These are phyloP conservation scores for Melanotaenia duboulayi DNA, from an alignment of 2,113 vertebrate genomes.

Conservation along the genomic window DNA sequence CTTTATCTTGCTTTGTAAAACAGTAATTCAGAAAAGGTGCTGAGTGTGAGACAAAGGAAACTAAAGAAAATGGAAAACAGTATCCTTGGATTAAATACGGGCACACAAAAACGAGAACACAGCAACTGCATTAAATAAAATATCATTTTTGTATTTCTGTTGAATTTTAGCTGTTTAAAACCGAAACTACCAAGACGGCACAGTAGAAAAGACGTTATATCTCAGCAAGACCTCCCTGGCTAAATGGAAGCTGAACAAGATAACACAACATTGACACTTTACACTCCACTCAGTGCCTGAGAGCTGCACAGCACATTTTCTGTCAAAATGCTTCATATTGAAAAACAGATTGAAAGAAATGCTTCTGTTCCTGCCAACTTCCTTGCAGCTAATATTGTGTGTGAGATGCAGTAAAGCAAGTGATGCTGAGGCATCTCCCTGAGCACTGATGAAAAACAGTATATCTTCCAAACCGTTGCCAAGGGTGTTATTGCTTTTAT, in stretches of 20 bases:
- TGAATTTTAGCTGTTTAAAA: not conserved
- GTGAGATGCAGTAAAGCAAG: conserved; percentile 20
- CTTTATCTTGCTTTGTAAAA: too few relatives aligned
- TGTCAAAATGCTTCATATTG: not conserved
- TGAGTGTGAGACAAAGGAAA: not conserved
- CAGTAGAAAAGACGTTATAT: not conserved
- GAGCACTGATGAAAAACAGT: conserved; percentile 35
- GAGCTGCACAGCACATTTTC: not conserved
- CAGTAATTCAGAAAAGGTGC: not conserved
- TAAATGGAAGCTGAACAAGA: not conserved
- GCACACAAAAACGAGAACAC: not conserved
- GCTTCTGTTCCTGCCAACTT: conserved; percentile 10
- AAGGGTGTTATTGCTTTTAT: conserved; percentile 38
- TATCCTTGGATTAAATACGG: too few relatives aligned
- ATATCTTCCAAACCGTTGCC: conserved; percentile 50
- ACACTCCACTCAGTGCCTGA: not conserved
- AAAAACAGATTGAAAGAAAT: not conserved
- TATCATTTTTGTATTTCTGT: too few relatives aligned
- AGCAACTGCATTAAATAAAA: too few relatives aligned
- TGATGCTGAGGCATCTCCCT: conserved; percentile 30
- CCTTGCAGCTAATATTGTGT: conserved; percentile 6
- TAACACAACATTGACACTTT: not conserved
- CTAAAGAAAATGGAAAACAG: not conserved
- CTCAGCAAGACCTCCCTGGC: not conserved
- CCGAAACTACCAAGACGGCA: not conserved